Evolutionary conservation across 1,140 invertebrate species (phyloP).

Genomic region (Drosophila albomicans): DNA sequence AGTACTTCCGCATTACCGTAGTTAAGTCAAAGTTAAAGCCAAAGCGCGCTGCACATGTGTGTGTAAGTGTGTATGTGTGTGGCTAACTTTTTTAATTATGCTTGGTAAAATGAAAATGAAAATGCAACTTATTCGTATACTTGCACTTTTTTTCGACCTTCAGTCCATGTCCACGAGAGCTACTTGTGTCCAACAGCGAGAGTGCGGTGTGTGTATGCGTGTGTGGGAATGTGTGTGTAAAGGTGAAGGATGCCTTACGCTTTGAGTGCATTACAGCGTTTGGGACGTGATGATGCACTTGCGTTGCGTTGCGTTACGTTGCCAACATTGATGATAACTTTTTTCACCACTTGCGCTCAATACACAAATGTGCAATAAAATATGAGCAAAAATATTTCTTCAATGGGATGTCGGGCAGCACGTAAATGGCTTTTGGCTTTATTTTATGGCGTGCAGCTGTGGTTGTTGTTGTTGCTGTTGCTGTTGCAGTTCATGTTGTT

Average conservation of each 20-base stretch:
- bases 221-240: constrained; percentile 23
- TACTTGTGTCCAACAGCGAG: constrained; percentile 36
- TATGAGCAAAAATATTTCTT: constrained; percentile 76
- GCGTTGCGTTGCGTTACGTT: constrained; percentile 29
- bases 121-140: constrained; percentile 48
- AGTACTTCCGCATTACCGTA: constrained; percentile 21
- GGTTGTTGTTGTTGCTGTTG: constrained; percentile 10
- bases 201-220: background rate
- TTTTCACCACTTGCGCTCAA: constrained; percentile 77
- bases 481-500: constrained; percentile 42
- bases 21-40: constrained; percentile 34
- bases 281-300: constrained; percentile 70
- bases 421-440: constrained; percentile 79
- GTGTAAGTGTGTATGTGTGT: background rate
- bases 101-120: constrained; percentile 40
- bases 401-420: constrained; percentile 24
- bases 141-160: constrained; percentile 50
- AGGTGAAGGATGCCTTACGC: constrained; percentile 22
- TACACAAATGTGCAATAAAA: constrained; percentile 81
- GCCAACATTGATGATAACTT: constrained; percentile 69
- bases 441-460: constrained; percentile 58
- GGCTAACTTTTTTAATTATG: constrained; percentile 67
- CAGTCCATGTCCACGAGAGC: constrained; percentile 19
- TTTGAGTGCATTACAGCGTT: constrained; percentile 52
- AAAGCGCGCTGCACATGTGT: constrained; percentile 12